A percentile compares a stretch with the other conserved stretches of the same genome.
phyloP scores from a whole-genome alignment of 2,113 vertebrate species.

The Bettongia penicillata region DNA sequence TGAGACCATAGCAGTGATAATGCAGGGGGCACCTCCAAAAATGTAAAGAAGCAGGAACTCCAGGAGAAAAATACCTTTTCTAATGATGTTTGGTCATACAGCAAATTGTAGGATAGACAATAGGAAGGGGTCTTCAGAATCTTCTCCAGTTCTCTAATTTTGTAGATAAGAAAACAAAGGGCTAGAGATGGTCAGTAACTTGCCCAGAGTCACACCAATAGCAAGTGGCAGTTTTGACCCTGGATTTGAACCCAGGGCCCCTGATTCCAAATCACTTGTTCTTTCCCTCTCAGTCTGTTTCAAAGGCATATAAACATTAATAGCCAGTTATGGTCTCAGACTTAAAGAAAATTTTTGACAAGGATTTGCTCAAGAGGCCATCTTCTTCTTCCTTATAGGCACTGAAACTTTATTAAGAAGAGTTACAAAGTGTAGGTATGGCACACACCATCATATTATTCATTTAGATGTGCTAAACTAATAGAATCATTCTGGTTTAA shows the following conservation, averaged over 20 bases:
- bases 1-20: background rate
- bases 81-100: background rate
- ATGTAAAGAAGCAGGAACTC: background rate
- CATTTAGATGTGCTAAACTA: background rate
- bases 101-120: background rate
- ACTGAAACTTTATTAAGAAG: background rate
- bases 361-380: background rate
- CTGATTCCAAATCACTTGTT: background rate
- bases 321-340: background rate
- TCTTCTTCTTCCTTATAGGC: background rate
- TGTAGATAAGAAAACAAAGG: background rate
- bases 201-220: background rate
- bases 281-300: background rate
- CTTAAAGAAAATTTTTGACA: background rate
- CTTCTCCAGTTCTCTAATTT: background rate
- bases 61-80: constrained; percentile 11
- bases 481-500: background rate
- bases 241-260: background rate
- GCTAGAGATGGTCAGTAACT: background rate
- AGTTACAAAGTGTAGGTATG: background rate
- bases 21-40: background rate
- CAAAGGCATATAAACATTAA: background rate
- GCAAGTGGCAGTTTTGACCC: background rate
- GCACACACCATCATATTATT: background rate
- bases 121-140: background rate